Conservation (phyloP, 2,888 invertebrate genomes). For the Agrilus cyanescens region DNA sequence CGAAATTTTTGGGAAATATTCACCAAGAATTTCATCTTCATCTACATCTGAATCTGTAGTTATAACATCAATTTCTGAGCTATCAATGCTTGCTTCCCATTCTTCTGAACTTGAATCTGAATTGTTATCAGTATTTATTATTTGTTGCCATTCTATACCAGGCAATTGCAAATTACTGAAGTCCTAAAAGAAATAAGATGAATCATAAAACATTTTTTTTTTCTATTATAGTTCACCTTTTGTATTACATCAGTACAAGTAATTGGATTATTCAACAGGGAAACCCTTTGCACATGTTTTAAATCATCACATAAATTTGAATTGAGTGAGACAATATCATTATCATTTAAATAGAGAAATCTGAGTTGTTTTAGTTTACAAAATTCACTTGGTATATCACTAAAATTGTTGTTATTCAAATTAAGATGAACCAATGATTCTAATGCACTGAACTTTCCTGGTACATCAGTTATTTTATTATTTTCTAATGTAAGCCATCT, state of each 20-base stretch:
- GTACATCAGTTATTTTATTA: conserved; percentile 44
- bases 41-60: conserved; percentile 26
- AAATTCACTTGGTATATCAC: conserved; percentile 38
- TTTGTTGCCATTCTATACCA: conserved; percentile 16
- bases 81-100: conserved; percentile 31
- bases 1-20: conserved; percentile 26
- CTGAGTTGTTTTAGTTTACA: conserved; percentile 24
- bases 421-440: conserved; percentile 50
- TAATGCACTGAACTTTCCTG: conserved; percentile 40
- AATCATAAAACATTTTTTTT: background rate
- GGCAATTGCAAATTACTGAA: conserved; percentile 23
- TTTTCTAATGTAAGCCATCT: conserved; percentile 58
- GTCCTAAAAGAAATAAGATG: conserved; percentile 2
- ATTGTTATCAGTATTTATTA: conserved; percentile 7
- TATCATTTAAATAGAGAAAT: conserved; percentile 27
- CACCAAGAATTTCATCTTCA: conserved; percentile 24
- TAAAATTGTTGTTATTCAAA: conserved; percentile 44
- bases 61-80: conserved; percentile 29
- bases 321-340: conserved; percentile 25
- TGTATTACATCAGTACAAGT: conserved; percentile 15
- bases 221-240: conserved; percentile 15
- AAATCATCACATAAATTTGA: conserved; percentile 22
- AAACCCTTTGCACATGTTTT: conserved; percentile 26
- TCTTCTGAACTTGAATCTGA: conserved; percentile 25
- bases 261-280: conserved; percentile 28